Evolutionary conservation across 2,113 vertebrate species (phyloP).

Genomic region (Paramisgurnus dabryanus): DNA sequence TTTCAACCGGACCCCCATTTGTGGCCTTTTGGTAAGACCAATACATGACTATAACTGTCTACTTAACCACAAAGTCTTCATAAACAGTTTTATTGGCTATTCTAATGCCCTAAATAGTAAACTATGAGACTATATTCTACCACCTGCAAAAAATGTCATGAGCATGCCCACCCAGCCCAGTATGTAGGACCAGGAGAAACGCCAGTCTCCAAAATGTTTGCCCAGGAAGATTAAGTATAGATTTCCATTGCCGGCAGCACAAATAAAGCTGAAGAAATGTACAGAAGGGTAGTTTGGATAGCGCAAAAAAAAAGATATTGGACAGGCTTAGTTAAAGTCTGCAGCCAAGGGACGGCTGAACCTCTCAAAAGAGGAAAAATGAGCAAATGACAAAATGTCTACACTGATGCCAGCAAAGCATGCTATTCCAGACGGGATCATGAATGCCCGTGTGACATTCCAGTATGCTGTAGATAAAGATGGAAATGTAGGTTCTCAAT

Average conservation of each 20-base stretch:
- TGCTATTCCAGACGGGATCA: constrained; percentile 83
- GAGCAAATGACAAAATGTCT: constrained; percentile 81
- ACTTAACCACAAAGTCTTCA: too few relatives aligned
- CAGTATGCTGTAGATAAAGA: constrained; percentile 75
- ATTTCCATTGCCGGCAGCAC: constrained; percentile 82
- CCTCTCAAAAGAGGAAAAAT: constrained; percentile 79
- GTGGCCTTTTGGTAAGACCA: too few relatives aligned
- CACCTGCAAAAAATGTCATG: constrained; percentile 88
- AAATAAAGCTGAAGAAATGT: constrained; percentile 72
- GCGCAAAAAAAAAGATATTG: neutral
- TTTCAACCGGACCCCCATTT: neutral
- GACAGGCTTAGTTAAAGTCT: constrained; percentile 47
- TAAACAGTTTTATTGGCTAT: neutral
- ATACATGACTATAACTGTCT: too few relatives aligned
- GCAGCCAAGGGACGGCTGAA: constrained; percentile 84
- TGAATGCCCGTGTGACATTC: constrained; percentile 86
- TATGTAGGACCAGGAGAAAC: constrained; percentile 90
- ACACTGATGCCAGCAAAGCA: constrained; percentile 81
- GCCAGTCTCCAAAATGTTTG: constrained; percentile 84
- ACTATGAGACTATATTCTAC: constrained; percentile 9
- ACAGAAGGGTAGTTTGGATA: neutral
- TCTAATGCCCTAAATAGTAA: neutral
- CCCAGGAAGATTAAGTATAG: constrained; percentile 86
- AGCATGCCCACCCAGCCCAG: constrained; percentile 86
- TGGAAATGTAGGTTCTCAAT: neutral